phyloP scores from a whole-genome alignment of 2,113 vertebrate genomes.

The Solenodon paradoxus region DNA sequence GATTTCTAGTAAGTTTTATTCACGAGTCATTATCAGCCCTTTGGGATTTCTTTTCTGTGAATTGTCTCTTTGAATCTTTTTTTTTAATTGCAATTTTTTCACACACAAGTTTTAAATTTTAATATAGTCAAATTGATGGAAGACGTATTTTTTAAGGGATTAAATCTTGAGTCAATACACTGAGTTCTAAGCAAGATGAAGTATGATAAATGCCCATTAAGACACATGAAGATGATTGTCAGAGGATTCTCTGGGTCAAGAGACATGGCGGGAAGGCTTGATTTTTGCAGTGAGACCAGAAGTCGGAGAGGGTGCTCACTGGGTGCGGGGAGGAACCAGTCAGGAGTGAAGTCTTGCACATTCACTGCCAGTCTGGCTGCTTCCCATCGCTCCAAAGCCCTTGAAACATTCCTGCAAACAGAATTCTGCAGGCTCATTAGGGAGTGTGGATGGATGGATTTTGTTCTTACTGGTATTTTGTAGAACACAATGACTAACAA shows the following conservation, averaged over 20 bases:
- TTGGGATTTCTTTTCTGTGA: not conserved
- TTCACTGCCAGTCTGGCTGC: not conserved
- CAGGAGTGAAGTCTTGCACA: not conserved
- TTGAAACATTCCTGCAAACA: not conserved
- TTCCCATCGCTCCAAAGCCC: not conserved
- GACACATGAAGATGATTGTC: not conserved
- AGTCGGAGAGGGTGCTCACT: not conserved
- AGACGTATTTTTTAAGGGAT: not conserved
- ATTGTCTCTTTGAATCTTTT: not conserved
- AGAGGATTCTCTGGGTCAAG: not conserved
- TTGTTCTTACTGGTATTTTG: not conserved
- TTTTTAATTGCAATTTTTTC: not conserved
- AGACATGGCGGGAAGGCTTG: not conserved
- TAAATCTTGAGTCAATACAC: not conserved
- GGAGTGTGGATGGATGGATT: not conserved
- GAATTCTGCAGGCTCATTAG: slow-evolving; percentile 7
- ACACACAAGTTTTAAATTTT: not conserved
- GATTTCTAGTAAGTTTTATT: not conserved
- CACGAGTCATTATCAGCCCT: not conserved
- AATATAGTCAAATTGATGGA: not conserved
- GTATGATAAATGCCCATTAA: not conserved
- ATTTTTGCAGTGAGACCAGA: not conserved
- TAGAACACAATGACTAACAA: not conserved
- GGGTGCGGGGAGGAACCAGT: not conserved
- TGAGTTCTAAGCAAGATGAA: not conserved